Percentiles rank a stretch among this genome's conserved stretches.
These are phyloP conservation scores for Phyto melanocephala DNA, from an alignment of 2,888 invertebrate genomes.

Conservation along the genomic window DNA sequence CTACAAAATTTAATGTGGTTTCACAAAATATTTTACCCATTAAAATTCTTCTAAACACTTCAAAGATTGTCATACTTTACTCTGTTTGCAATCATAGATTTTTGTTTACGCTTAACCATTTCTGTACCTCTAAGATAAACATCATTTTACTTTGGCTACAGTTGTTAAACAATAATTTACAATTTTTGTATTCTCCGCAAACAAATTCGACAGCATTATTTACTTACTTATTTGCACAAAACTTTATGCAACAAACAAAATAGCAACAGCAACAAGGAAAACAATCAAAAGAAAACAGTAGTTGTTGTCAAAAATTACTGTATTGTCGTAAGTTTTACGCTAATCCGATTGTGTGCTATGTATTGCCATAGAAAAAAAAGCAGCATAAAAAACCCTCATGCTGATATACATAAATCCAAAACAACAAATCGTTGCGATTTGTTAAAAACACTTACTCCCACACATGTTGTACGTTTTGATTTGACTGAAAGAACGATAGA, in stretches of 20 bases:
- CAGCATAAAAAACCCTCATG: not conserved
- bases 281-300: slow-evolving; percentile 27
- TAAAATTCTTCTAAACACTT: not conserved
- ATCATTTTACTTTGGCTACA: slow-evolving; percentile 58
- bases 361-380: slow-evolving; percentile 5
- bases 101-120: not conserved
- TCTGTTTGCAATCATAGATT: not conserved
- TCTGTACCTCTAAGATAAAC: slow-evolving; percentile 30
- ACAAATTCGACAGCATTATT: not conserved
- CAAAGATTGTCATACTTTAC: not conserved
- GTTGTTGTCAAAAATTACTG: slow-evolving; percentile 38
- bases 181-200: not conserved
- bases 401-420: slow-evolving; percentile 55
- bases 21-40: not conserved
- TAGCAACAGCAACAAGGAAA: too few species aligned
- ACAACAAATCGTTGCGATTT: slow-evolving; percentile 63
- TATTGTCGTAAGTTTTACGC: slow-evolving; percentile 45
- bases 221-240: not conserved
- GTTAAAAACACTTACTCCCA: slow-evolving; percentile 61
- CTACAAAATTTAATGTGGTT: too few species aligned
- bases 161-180: slow-evolving; percentile 60
- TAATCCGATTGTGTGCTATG: slow-evolving; percentile 60
- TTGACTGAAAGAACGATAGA: not conserved
- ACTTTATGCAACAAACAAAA: not conserved
- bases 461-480: slow-evolving; percentile 35